Percentiles rank a stretch among this genome's conserved stretches.
These are phyloP conservation scores for Rhagoletis zephyria DNA, from an alignment of 1,140 invertebrate species.

Conservation along the genomic window DNA sequence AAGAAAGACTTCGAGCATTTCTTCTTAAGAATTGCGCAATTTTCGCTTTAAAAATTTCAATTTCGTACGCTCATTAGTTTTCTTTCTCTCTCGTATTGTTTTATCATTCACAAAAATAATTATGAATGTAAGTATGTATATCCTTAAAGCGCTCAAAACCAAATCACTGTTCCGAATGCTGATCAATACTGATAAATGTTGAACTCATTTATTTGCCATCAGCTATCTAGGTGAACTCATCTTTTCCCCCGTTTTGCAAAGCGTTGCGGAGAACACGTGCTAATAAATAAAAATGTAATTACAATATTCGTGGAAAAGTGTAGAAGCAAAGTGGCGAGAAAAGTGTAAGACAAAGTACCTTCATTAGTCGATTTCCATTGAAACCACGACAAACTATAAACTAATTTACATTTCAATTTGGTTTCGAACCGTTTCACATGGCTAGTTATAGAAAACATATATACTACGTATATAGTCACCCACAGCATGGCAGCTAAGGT, in stretches of 20 bases:
- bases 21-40: too few species aligned
- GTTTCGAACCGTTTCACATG: not conserved
- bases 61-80: too few species aligned
- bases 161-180: not conserved
- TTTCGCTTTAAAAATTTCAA: too few species aligned
- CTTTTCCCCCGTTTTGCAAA: not conserved
- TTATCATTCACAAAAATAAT: too few species aligned
- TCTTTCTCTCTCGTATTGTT: too few species aligned
- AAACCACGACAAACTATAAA: conserved; percentile 41
- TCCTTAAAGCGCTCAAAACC: too few species aligned
- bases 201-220: not conserved
- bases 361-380: conserved; percentile 45
- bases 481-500: not conserved
- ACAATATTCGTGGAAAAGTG: not conserved
- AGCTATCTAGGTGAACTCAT: not conserved
- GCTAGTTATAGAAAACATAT: not conserved
- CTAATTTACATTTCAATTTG: conserved; percentile 51
- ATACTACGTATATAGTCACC: not conserved
- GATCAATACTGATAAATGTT: not conserved
- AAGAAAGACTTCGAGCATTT: too few species aligned
- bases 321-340: not conserved
- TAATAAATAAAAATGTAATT: not conserved
- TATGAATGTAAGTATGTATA: too few species aligned
- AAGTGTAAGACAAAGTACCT: conserved; percentile 43
- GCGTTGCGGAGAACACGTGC: not conserved